A percentile compares a stretch with the other conserved stretches of the same genome.
These are phyloP conservation scores for Piezodorus guildinii DNA, from an alignment of 1,140 invertebrate genomes.

Conservation along the genomic window DNA sequence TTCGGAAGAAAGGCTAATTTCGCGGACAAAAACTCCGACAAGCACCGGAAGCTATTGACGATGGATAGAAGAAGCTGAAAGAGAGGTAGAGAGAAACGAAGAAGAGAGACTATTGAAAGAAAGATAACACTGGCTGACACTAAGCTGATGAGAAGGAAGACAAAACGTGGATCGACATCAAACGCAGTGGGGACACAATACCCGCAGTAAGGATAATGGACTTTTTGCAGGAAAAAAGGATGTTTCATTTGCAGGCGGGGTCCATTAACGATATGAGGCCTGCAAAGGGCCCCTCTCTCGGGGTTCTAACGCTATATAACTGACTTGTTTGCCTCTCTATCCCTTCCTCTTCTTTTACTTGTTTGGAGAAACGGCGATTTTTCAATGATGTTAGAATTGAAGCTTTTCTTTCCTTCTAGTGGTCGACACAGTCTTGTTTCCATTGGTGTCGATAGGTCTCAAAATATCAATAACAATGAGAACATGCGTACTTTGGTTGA, in stretches of 20 bases:
- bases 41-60: neutral
- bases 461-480: no score
- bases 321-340: no score
- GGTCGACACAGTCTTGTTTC: no score
- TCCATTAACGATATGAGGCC: conserved; percentile 3
- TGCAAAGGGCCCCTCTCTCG: neutral
- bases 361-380: no score
- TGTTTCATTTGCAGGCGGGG: neutral
- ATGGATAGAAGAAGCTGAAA: neutral
- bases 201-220: conserved; percentile 1
- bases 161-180: conserved; percentile 2
- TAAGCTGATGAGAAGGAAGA: conserved; percentile 8
- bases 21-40: no score
- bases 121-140: neutral
- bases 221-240: conserved; percentile 2
- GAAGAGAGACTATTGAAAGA: neutral
- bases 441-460: no score
- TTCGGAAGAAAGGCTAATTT: no score
- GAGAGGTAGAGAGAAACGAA: neutral
- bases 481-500: no score
- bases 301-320: no score
- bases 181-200: neutral
- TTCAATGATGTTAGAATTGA: no score
- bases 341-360: no score
- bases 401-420: no score